Percentiles rank a stretch among this genome's conserved stretches.
Evolutionary conservation across 2,888 invertebrate genomes (phyloP).

Genomic region (Hypomecis punctinalis): DNA sequence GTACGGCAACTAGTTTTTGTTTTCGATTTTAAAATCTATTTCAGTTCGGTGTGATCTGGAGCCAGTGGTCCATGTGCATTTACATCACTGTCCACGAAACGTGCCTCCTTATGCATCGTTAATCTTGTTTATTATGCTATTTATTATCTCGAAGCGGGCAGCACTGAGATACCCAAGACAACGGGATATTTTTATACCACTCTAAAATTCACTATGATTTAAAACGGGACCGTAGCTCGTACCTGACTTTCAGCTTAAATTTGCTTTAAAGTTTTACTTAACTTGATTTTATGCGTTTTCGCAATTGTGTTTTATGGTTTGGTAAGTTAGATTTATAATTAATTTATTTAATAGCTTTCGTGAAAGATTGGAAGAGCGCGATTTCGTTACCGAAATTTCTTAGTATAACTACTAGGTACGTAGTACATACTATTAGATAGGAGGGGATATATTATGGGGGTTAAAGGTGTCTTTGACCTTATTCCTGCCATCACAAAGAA

Average conservation of each 20-base stretch:
- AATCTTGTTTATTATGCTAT: slow-evolving; percentile 83
- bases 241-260: slow-evolving; percentile 41
- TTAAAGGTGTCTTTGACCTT: too few species aligned
- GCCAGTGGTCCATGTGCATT: slow-evolving; percentile 61
- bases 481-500: too few species aligned
- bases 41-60: slow-evolving; percentile 53
- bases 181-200: slow-evolving; percentile 41
- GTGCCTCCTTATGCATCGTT: slow-evolving; percentile 81
- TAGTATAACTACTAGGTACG: too few species aligned
- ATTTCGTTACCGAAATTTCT: too few species aligned
- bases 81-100: slow-evolving; percentile 78
- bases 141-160: slow-evolving; percentile 69
- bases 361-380: too few species aligned
- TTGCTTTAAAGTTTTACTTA: slow-evolving; percentile 25
- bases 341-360: too few species aligned
- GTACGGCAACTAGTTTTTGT: too few species aligned
- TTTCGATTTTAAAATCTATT: too few species aligned
- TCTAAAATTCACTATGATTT: slow-evolving; percentile 29
- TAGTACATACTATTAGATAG: too few species aligned
- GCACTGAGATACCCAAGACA: slow-evolving; percentile 49
- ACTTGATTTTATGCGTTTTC: slow-evolving; percentile 25
- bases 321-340: too few species aligned
- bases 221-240: slow-evolving; percentile 29
- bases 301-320: background rate
- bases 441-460: too few species aligned